Conservation (phyloP, 2,888 invertebrate genomes). For the Hemithea aestivaria region DNA sequence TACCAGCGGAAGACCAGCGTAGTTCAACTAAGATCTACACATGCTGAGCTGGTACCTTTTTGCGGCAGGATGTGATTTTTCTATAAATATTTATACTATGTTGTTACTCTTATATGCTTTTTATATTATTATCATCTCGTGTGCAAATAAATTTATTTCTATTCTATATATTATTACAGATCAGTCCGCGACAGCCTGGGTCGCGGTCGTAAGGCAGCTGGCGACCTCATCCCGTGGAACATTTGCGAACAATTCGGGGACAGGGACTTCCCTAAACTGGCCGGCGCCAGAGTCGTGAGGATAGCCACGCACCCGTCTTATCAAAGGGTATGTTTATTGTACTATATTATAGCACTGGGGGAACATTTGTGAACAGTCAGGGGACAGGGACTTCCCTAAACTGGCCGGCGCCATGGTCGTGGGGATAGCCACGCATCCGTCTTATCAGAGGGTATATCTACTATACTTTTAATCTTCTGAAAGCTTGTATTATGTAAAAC, state of each 20-base stretch:
- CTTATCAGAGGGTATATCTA: constrained; percentile 92
- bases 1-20: too few relatives aligned
- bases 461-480: too few relatives aligned
- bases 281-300: constrained; percentile 94
- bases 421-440: constrained; percentile 98
- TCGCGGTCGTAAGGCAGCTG: constrained; percentile 93
- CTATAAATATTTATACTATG: too few relatives aligned
- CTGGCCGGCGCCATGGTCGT: constrained; percentile 95
- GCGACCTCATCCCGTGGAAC: constrained; percentile 99
- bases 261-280: constrained; percentile 92
- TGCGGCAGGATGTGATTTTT: too few relatives aligned
- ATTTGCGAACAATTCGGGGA: constrained; percentile 98
- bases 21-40: too few relatives aligned
- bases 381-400: constrained; percentile 95
- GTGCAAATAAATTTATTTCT: too few relatives aligned
- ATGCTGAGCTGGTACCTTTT: too few relatives aligned
- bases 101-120: too few relatives aligned
- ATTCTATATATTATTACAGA: constrained; percentile 41
- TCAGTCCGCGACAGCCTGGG: constrained; percentile 89
- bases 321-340: constrained; percentile 88
- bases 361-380: constrained; percentile 98
- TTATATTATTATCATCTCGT: too few relatives aligned
- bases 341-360: too few relatives aligned
- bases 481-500: too few relatives aligned
- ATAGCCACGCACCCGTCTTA: constrained; percentile 99